These are phyloP conservation scores for Girardinichthys multiradiatus DNA, from an alignment of 2,113 vertebrate species.

Conservation along the genomic window DNA sequence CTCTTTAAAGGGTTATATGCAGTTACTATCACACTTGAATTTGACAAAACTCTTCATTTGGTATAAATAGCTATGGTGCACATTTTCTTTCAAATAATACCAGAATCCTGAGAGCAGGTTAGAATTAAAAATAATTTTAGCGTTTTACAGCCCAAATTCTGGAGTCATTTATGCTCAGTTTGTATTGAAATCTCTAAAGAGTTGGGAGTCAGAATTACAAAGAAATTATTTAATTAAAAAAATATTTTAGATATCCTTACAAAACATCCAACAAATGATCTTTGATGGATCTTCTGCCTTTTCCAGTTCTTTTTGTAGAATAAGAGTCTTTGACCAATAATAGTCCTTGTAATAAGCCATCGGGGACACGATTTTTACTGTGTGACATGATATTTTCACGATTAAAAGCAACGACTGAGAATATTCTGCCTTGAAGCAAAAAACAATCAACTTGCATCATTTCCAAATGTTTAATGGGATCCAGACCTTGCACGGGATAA, in stretches of 20 bases:
- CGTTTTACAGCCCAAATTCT: not conserved
- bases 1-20: not conserved
- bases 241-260: not conserved
- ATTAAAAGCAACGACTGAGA: not conserved
- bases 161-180: too few species aligned
- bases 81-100: not conserved
- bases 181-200: not conserved
- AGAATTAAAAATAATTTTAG: not conserved
- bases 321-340: too few species aligned
- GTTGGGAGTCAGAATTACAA: not conserved
- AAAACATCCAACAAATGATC: not conserved
- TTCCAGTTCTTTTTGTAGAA: too few species aligned
- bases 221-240: not conserved
- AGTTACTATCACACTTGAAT: not conserved
- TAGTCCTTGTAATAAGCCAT: too few species aligned
- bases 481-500: not conserved
- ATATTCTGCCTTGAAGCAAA: not conserved
- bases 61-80: not conserved
- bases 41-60: not conserved
- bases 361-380: too few species aligned
- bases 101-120: not conserved
- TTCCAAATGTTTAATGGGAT: not conserved
- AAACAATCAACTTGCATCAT: not conserved
- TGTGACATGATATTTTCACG: not conserved
- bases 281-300: too few species aligned